phyloP scores from a whole-genome alignment of 2,888 invertebrate genomes.

The Pocota personata region DNA sequence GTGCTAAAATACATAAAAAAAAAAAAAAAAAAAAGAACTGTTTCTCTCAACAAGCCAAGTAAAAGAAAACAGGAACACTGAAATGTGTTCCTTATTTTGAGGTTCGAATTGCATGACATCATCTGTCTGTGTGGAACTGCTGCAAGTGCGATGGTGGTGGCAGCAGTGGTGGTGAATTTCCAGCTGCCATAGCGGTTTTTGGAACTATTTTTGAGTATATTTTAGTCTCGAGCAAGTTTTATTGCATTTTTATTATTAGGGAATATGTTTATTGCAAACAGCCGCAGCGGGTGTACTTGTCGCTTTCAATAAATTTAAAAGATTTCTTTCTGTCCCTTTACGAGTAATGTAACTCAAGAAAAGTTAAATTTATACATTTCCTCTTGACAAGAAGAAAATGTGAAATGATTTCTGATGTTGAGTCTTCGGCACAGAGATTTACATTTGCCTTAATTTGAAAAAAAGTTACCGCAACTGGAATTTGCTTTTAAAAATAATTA shows the following conservation, averaged over 20 bases:
- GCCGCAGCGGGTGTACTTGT: constrained; percentile 37
- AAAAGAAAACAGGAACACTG: constrained; percentile 35
- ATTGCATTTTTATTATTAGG: constrained; percentile 8
- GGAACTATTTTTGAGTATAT: constrained; percentile 41
- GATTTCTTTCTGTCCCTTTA: background rate
- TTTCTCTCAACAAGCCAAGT: background rate
- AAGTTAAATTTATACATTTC: background rate
- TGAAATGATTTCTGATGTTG: background rate
- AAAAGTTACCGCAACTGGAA: no score
- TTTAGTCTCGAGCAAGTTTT: constrained; percentile 22
- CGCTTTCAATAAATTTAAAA: constrained; percentile 24
- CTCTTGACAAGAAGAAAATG: background rate
- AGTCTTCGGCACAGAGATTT: no score
- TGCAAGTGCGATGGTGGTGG: background rate
- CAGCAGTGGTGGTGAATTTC: constrained; percentile 28
- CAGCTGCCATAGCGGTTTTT: constrained; percentile 56
- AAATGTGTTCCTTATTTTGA: constrained; percentile 40
- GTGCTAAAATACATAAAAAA: constrained; percentile 34
- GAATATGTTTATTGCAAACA: constrained; percentile 48
- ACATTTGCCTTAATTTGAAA: no score
- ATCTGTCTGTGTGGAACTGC: background rate
- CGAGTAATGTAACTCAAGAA: background rate
- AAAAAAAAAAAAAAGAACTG: constrained; percentile 16
- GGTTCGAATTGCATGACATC: constrained; percentile 62
- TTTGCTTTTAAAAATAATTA: no score